Conservation (phyloP, 2,888 invertebrate genomes). For the Epsilonema sp. region DNA sequence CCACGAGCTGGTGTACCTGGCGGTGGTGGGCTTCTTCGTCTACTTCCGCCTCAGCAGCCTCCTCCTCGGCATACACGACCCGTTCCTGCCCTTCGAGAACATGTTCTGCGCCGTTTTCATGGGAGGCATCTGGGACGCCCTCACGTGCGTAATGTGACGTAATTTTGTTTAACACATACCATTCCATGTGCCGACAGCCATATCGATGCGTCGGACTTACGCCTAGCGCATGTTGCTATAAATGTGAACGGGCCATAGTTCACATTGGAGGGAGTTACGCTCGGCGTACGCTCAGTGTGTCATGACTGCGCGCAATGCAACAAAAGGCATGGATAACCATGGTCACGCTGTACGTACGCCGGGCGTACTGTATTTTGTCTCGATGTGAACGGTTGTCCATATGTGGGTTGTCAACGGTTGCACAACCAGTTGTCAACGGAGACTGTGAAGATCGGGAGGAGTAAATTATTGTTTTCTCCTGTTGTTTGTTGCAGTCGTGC, state of each 20-base stretch:
- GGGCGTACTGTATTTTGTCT: background rate
- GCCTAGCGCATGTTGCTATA: no score
- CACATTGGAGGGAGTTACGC: no score
- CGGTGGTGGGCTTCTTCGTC: constrained; percentile 41
- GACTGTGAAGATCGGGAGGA: no score
- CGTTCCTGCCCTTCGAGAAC: constrained; percentile 96
- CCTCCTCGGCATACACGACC: constrained; percentile 87
- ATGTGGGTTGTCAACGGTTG: no score
- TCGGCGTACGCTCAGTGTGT: no score
- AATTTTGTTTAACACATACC: background rate
- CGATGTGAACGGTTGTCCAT: background rate
- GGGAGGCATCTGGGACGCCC: constrained; percentile 94
- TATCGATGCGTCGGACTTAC: no score
- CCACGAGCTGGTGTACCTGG: constrained; percentile 88
- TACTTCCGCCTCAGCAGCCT: constrained; percentile 62
- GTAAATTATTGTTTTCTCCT: no score
- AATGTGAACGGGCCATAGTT: no score
- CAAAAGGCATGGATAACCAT: no score
- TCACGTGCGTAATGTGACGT: constrained; percentile 32
- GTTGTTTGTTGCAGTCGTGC: constrained; percentile 9
- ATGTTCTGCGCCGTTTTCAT: constrained; percentile 84
- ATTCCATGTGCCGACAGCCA: background rate
- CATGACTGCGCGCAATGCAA: no score
- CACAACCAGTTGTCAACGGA: no score
- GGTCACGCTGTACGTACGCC: no score